Evolutionary conservation across 2,797 vertebrate genomes (phyloP).

Genomic region (Aeoliscus strigatus): DNA sequence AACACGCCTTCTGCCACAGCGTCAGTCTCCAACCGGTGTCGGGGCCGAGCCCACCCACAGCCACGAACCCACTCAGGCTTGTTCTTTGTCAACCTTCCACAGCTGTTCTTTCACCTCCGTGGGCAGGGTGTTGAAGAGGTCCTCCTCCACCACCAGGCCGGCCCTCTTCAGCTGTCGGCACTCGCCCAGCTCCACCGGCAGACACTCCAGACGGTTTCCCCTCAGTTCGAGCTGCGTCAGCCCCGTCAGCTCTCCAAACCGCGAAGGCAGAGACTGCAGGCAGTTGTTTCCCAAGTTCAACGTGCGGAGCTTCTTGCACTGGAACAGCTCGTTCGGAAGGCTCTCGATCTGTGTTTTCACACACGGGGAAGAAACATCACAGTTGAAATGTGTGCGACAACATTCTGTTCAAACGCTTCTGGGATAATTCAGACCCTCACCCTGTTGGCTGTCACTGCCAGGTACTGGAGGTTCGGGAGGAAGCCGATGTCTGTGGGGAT

Average conservation of each 20-base stretch:
- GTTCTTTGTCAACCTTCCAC: slow-evolving; percentile 93
- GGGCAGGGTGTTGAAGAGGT: slow-evolving; percentile 93
- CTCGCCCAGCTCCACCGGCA: slow-evolving; percentile 86
- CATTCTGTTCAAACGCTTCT: too few relatives aligned
- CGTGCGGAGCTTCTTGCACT: slow-evolving; percentile 90
- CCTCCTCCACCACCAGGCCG: slow-evolving; percentile 92
- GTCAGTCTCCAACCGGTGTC: too few relatives aligned
- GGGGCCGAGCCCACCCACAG: too few relatives aligned
- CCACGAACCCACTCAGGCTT: slow-evolving; percentile 70
- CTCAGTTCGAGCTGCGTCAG: slow-evolving; percentile 93
- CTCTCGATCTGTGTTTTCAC: too few relatives aligned
- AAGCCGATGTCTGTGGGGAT: slow-evolving; percentile 89
- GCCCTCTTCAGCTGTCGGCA: slow-evolving; percentile 87
- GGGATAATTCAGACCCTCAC: too few relatives aligned
- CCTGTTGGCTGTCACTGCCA: slow-evolving; percentile 92
- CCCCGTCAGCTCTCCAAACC: slow-evolving; percentile 84
- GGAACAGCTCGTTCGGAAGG: slow-evolving; percentile 96
- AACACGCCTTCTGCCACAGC: too few relatives aligned
- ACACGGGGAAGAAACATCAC: too few relatives aligned
- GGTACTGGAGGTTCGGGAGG: slow-evolving; percentile 93
- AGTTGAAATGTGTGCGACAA: too few relatives aligned
- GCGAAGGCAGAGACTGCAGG: slow-evolving; percentile 86
- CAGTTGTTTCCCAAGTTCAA: slow-evolving; percentile 93
- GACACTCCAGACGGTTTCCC: slow-evolving; percentile 93
- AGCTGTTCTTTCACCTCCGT: slow-evolving; percentile 92